These are phyloP conservation scores for Eufriesea mexicana DNA, from an alignment of 1,140 invertebrate genomes.

Conservation along the genomic window DNA sequence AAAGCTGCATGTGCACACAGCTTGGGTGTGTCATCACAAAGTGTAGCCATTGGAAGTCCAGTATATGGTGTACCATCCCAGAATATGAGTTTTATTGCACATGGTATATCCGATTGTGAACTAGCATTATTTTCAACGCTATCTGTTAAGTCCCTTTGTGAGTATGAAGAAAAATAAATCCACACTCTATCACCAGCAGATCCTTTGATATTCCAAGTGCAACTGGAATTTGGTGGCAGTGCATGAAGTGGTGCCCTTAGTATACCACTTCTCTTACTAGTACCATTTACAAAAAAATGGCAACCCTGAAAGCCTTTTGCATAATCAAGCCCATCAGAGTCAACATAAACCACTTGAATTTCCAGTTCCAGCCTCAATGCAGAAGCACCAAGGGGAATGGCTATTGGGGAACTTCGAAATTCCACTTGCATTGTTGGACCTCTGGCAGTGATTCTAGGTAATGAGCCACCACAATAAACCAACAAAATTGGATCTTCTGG, in stretches of 20 bases:
- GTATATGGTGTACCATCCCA: conserved; percentile 78
- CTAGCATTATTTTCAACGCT: conserved; percentile 59
- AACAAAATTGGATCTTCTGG: conserved; percentile 91
- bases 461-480: conserved; percentile 92
- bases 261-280: conserved; percentile 83
- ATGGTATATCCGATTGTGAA: conserved; percentile 55
- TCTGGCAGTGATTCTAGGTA: conserved; percentile 87
- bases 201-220: conserved; percentile 92
- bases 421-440: conserved; percentile 93
- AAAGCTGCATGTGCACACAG: conserved; percentile 92
- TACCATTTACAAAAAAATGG: conserved; percentile 81
- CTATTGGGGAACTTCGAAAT: conserved; percentile 90
- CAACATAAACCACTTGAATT: conserved; percentile 92
- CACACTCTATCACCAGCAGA: conserved; percentile 90
- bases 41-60: conserved; percentile 83
- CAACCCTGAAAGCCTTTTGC: conserved; percentile 83
- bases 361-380: conserved; percentile 91
- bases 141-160: conserved; percentile 85
- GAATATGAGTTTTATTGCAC: conserved; percentile 75
- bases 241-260: conserved; percentile 91
- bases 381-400: conserved; percentile 87
- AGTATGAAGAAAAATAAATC: conserved; percentile 93
- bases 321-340: conserved; percentile 90
- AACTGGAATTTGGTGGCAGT: conserved; percentile 92
- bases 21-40: conserved; percentile 90